Percentiles rank a stretch among this genome's conserved stretches.
Evolutionary conservation across 1,140 invertebrate genomes (phyloP).

Genomic region (Pseudobourletiella spinata): DNA sequence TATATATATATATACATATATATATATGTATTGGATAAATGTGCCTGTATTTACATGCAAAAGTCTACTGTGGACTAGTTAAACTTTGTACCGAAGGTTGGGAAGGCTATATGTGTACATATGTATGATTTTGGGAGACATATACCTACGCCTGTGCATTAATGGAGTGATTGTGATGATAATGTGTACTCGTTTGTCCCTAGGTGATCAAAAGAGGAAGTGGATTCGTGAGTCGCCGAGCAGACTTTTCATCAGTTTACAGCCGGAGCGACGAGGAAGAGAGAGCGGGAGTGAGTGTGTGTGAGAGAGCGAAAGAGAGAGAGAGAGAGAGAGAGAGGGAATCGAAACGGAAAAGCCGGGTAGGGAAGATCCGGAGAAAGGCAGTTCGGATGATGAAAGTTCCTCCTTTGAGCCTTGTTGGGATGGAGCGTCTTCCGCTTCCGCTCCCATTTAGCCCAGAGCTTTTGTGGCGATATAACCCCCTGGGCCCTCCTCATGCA

Average conservation of each 20-base stretch:
- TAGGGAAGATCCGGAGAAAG: conserved; percentile 25
- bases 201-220: conserved; percentile 24
- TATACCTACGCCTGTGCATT: not conserved
- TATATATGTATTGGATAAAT: not conserved
- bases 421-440: conserved; percentile 53
- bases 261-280: not conserved
- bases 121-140: too few relatives aligned
- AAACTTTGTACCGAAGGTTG: too few relatives aligned
- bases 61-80: too few relatives aligned
- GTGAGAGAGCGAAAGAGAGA: conserved; percentile 4
- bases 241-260: not conserved
- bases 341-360: conserved; percentile 20
- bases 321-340: conserved; percentile 12
- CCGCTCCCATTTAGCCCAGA: conserved; percentile 63
- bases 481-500: conserved; percentile 52
- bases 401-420: conserved; percentile 41
- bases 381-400: conserved; percentile 40
- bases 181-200: conserved; percentile 22
- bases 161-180: conserved; percentile 13
- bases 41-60: too few relatives aligned
- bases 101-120: too few relatives aligned
- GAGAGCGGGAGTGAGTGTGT: not conserved
- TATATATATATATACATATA: not conserved
- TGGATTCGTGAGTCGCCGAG: conserved; percentile 10
- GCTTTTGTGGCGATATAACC: conserved; percentile 69